A percentile compares a stretch with the other conserved stretches of the same genome.
phyloP scores from a whole-genome alignment of 2,888 invertebrate species.

The Lasius fuliginosus region DNA sequence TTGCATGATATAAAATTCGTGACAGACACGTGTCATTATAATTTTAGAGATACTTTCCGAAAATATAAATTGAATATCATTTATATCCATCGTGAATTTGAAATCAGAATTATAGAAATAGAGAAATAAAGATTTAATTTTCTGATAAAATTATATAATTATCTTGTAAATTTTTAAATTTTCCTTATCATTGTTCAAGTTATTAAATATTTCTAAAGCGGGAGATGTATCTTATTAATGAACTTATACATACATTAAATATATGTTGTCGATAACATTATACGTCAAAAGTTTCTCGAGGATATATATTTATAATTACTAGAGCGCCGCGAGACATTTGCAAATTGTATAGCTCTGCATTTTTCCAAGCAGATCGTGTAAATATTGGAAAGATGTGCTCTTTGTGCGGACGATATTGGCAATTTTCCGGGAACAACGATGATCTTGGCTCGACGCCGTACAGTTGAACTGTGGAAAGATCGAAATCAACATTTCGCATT shows the following conservation, averaged over 20 bases:
- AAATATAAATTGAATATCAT: neutral
- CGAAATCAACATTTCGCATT: slow-evolving; percentile 39
- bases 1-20: neutral
- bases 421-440: slow-evolving; percentile 21
- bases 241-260: neutral
- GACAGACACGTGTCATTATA: neutral
- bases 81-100: neutral
- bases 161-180: neutral
- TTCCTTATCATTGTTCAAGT: neutral
- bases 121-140: neutral
- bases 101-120: neutral
- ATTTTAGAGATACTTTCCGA: neutral
- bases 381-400: slow-evolving; percentile 12
- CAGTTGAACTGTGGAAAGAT: slow-evolving; percentile 31
- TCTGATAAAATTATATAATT: neutral
- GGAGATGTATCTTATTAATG: neutral
- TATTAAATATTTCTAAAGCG: neutral
- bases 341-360: neutral
- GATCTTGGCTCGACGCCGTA: neutral
- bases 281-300: neutral
- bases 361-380: slow-evolving; percentile 10
- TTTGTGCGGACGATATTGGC: slow-evolving; percentile 22
- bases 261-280: neutral
- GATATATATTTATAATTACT: slow-evolving; percentile 23
- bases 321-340: neutral